Evolutionary conservation across 2,888 invertebrate genomes (phyloP).

Genomic region (Trichacis sp.): DNA sequence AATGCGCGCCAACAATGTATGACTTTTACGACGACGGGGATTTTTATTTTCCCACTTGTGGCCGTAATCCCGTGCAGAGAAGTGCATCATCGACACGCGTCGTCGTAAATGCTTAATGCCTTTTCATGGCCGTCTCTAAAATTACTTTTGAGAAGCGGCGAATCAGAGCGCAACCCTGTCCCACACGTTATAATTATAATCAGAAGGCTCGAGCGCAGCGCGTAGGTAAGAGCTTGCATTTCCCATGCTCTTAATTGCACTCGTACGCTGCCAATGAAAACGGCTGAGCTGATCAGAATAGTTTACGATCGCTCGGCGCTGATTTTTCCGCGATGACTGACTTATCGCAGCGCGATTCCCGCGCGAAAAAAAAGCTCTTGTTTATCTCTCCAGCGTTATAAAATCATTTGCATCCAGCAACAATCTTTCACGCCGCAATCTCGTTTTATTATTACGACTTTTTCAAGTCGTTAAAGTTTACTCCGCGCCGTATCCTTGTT

Average conservation of each 20-base stretch:
- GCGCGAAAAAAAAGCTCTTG: not conserved
- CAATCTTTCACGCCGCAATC: slow-evolving; percentile 2
- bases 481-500: not conserved
- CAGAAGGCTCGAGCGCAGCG: slow-evolving; percentile 25
- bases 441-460: slow-evolving; percentile 1
- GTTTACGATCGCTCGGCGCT: slow-evolving; percentile 7
- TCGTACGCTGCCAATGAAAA: slow-evolving; percentile 14
- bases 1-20: not conserved
- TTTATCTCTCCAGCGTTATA: not conserved
- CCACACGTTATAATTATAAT: slow-evolving; percentile 25
- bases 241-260: slow-evolving; percentile 23
- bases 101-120: slow-evolving; percentile 1
- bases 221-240: slow-evolving; percentile 14
- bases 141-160: not conserved
- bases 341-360: not conserved
- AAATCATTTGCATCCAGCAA: slow-evolving; percentile 3
- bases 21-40: not conserved
- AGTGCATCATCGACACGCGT: slow-evolving; percentile 6
- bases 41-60: slow-evolving; percentile 2
- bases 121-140: not conserved
- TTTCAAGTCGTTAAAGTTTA: slow-evolving; percentile 1
- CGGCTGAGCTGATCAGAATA: slow-evolving; percentile 6
- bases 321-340: slow-evolving; percentile 1
- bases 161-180: slow-evolving; percentile 26
- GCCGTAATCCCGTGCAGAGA: not conserved